These are phyloP conservation scores for Halesus radiatus DNA, from an alignment of 1,140 invertebrate genomes.

Conservation along the genomic window DNA sequence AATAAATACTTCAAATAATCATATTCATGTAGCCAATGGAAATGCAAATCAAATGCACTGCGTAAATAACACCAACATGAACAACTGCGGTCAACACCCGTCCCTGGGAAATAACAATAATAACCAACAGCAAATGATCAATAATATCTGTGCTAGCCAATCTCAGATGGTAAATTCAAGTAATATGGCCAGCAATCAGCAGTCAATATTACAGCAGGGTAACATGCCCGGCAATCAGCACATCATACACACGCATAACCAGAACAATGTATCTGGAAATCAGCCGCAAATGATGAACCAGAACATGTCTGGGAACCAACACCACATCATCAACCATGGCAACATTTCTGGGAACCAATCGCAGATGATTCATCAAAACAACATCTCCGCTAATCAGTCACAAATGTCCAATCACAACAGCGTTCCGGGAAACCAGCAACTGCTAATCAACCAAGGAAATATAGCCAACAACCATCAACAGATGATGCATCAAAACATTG, in stretches of 20 bases:
- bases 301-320: constrained; percentile 30
- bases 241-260: background rate
- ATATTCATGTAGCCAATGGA: constrained; percentile 39
- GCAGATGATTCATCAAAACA: constrained; percentile 18
- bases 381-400: constrained; percentile 36
- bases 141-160: constrained; percentile 58
- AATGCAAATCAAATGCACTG: constrained; percentile 52
- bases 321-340: constrained; percentile 12
- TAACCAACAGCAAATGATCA: constrained; percentile 45
- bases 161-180: constrained; percentile 47
- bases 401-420: constrained; percentile 37
- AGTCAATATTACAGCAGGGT: background rate
- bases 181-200: constrained; percentile 31
- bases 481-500: constrained; percentile 40
- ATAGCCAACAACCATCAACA: constrained; percentile 42
- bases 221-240: constrained; percentile 14
- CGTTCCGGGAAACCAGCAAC: constrained; percentile 8
- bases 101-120: constrained; percentile 34
- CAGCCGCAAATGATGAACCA: constrained; percentile 40
- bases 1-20: constrained; percentile 34
- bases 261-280: constrained; percentile 15
- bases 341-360: constrained; percentile 30
- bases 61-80: constrained; percentile 34
- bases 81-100: constrained; percentile 49
- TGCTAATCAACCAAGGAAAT: constrained; percentile 14